phyloP scores from a whole-genome alignment of 2,113 vertebrate species.

The Bubo bubo region DNA sequence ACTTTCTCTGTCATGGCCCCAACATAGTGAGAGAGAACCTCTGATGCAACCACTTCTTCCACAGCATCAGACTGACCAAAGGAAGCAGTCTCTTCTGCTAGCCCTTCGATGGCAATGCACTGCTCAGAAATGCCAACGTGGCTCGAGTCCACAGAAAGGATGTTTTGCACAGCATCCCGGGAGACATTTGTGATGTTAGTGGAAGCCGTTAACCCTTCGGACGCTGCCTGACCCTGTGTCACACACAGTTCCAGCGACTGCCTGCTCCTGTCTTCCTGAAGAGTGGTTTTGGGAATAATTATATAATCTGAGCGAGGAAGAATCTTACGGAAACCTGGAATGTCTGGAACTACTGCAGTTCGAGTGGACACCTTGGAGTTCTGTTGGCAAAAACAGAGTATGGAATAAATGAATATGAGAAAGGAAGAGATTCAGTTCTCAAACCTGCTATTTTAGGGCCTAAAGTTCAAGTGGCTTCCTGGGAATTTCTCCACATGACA shows the following conservation, averaged over 20 bases:
- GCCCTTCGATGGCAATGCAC: slow-evolving; percentile 77
- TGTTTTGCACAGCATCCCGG: slow-evolving; percentile 67
- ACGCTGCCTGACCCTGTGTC: slow-evolving; percentile 49
- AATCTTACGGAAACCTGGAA: slow-evolving; percentile 96
- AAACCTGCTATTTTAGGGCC: neutral
- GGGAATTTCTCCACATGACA: neutral
- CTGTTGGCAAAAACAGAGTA: slow-evolving; percentile 47
- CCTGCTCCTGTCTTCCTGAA: slow-evolving; percentile 75
- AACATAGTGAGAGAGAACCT: slow-evolving; percentile 73
- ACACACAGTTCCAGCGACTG: slow-evolving; percentile 78
- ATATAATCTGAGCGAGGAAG: slow-evolving; percentile 91
- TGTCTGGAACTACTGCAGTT: slow-evolving; percentile 79
- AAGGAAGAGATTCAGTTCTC: neutral
- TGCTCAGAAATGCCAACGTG: slow-evolving; percentile 78
- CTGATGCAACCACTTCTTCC: slow-evolving; percentile 70
- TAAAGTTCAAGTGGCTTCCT: neutral
- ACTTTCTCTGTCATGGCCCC: slow-evolving; percentile 52
- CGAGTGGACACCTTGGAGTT: slow-evolving; percentile 71
- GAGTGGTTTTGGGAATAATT: slow-evolving; percentile 83
- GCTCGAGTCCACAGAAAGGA: slow-evolving; percentile 67
- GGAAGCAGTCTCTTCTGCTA: slow-evolving; percentile 73
- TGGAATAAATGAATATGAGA: neutral
- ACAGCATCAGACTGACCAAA: slow-evolving; percentile 58
- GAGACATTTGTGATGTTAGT: slow-evolving; percentile 15
- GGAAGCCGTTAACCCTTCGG: slow-evolving; percentile 50